Conservation (phyloP, 2,113 vertebrate genomes). For the Malaclemys terrapin region DNA sequence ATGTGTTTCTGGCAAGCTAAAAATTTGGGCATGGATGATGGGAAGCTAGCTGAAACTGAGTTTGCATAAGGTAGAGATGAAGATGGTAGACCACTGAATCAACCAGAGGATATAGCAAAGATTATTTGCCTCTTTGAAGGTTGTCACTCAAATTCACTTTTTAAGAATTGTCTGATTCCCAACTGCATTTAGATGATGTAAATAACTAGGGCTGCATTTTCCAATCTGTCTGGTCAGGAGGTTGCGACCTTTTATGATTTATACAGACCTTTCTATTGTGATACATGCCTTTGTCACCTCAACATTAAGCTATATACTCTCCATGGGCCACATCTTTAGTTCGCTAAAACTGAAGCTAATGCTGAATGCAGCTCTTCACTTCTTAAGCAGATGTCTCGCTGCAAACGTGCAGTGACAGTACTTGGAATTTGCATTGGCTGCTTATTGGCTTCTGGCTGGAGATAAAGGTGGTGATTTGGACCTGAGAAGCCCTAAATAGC, state of each 20-base stretch:
- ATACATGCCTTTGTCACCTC: not conserved
- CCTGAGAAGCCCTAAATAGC: not conserved
- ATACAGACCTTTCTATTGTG: not conserved
- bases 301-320: not conserved
- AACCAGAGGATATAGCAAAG: not conserved
- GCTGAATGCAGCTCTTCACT: not conserved
- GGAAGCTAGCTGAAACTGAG: not conserved
- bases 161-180: too few relatives aligned
- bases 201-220: not conserved
- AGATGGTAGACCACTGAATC: not conserved
- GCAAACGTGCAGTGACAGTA: not conserved
- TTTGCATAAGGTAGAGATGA: not conserved
- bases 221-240: not conserved
- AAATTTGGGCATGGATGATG: not conserved
- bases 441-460: not conserved
- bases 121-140: not conserved
- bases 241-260: not conserved
- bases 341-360: not conserved
- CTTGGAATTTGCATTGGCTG: not conserved
- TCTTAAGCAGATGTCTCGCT: not conserved
- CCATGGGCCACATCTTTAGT: not conserved
- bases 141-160: too few relatives aligned
- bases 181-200: too few relatives aligned
- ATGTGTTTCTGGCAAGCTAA: not conserved
- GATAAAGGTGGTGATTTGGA: not conserved